Evolutionary conservation across 2,888 invertebrate species (phyloP).

Genomic region (Drosophila percnosoma): DNA sequence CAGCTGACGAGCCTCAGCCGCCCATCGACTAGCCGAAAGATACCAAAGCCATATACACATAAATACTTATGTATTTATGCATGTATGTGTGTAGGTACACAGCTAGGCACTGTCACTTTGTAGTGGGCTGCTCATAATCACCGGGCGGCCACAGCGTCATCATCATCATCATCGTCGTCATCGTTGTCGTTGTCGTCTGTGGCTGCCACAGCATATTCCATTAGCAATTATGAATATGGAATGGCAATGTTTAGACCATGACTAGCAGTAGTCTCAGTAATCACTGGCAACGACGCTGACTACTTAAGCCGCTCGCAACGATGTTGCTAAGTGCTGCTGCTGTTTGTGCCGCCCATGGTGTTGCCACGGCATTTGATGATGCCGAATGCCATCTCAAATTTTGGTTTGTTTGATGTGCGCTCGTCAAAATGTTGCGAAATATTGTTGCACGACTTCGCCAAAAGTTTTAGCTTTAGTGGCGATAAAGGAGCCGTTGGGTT

Average conservation of each 20-base stretch:
- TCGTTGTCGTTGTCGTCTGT: conserved; percentile 30
- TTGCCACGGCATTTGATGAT: conserved; percentile 16
- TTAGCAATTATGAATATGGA: conserved; percentile 83
- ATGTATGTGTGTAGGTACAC: not conserved
- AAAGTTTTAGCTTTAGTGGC: conserved; percentile 31
- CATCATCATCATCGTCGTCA: conserved; percentile 21
- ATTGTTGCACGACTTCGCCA: conserved; percentile 2
- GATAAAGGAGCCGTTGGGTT: conserved; percentile 35
- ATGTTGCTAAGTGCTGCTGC: conserved; percentile 72
- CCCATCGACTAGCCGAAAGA: conserved; percentile 24
- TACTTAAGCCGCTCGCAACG: conserved; percentile 74
- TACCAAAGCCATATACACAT: conserved; percentile 7
- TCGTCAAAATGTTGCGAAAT: conserved; percentile 32
- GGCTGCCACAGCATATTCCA: conserved; percentile 78
- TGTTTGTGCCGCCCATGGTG: conserved; percentile 17
- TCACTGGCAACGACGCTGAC: conserved; percentile 64
- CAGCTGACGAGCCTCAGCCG: conserved; percentile 29
- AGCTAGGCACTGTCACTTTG: conserved; percentile 49
- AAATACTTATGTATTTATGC: not conserved
- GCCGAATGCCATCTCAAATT: conserved; percentile 28
- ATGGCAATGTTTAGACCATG: conserved; percentile 67
- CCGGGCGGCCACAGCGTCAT: conserved; percentile 36
- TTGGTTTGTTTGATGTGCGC: conserved; percentile 52
- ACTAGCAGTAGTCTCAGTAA: conserved; percentile 67
- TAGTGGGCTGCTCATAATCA: conserved; percentile 59